Percentiles rank a stretch among this genome's conserved stretches.
Conservation (phyloP, 2,888 invertebrate genomes). For the Helicoverpa assulta region DNA sequence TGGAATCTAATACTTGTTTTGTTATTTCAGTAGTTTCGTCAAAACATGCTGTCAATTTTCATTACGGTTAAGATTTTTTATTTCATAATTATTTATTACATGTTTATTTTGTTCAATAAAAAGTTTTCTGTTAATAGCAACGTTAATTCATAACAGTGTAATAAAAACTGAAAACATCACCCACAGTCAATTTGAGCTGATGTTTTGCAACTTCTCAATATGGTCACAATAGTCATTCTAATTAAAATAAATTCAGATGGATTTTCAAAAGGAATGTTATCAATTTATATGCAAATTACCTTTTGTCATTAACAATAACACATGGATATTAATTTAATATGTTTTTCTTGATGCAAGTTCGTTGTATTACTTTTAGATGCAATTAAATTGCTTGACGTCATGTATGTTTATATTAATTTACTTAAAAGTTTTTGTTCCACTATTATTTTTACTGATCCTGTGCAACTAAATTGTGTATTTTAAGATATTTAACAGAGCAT, state of each 20-base stretch:
- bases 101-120: no score
- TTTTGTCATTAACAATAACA: constrained; percentile 18
- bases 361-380: neutral
- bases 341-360: neutral
- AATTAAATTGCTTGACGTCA: no score
- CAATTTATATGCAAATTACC: constrained; percentile 52
- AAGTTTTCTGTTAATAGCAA: no score
- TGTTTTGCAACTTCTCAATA: constrained; percentile 36
- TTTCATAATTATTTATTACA: no score
- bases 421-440: no score
- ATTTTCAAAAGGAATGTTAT: constrained; percentile 44
- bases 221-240: constrained; percentile 40
- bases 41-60: neutral
- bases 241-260: constrained; percentile 51
- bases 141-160: no score
- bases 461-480: no score
- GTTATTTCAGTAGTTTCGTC: neutral
- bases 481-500: no score
- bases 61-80: no score
- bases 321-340: constrained; percentile 8
- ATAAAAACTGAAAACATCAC: no score
- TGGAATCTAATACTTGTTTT: neutral
- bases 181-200: constrained; percentile 14
- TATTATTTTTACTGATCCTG: no score
- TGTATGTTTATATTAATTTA: no score